Conservation (phyloP, 2,797 vertebrate species). For the Tragopan temminckii region DNA sequence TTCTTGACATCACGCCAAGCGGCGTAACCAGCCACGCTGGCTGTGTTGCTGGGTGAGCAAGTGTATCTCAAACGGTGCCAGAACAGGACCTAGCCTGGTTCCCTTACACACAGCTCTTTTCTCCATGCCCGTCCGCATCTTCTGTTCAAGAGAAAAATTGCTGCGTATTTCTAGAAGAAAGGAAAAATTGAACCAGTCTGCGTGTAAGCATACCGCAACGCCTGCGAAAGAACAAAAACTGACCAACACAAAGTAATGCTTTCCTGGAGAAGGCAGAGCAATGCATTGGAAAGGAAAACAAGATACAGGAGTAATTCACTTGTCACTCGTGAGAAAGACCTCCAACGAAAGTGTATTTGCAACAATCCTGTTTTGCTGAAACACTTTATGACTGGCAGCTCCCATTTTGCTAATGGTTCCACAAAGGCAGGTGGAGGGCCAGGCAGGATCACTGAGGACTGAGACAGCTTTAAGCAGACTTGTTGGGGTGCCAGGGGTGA, state of each 20-base stretch:
- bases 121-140: not conserved
- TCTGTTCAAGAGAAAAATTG: not conserved
- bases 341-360: not conserved
- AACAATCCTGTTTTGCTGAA: not conserved
- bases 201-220: not conserved
- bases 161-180: not conserved
- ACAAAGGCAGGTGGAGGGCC: not conserved
- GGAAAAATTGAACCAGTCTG: not conserved
- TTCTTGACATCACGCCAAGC: not conserved
- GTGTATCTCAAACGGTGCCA: not conserved
- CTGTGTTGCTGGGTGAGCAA: not conserved
- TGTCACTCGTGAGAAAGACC: not conserved
- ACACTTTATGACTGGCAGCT: not conserved
- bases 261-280: not conserved
- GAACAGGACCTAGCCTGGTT: not conserved
- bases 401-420: not conserved
- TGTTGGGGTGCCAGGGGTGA: not conserved
- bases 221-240: not conserved
- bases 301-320: not conserved
- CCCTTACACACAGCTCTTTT: not conserved
- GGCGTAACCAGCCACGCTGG: rapidly evolving
- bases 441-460: not conserved
- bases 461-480: not conserved
- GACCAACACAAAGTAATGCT: not conserved
- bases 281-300: not conserved